These are phyloP conservation scores for Tapirus indicus DNA, from an alignment of 2,797 vertebrate species.

Conservation along the genomic window DNA sequence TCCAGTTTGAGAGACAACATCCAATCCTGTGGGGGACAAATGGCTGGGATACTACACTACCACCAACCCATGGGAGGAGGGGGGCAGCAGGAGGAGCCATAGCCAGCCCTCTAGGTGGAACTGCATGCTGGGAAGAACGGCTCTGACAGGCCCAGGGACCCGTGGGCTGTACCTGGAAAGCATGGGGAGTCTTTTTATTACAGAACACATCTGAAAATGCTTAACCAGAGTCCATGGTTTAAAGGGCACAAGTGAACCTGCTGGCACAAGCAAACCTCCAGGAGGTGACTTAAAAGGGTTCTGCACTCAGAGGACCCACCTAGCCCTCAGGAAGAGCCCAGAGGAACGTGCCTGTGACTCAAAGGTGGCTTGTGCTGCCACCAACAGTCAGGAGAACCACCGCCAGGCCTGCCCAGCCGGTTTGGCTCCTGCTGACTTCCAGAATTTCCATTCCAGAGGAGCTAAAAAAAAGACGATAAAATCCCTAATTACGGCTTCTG, in stretches of 20 bases:
- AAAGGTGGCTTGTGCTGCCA: constrained; percentile 50
- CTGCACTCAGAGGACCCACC: not conserved
- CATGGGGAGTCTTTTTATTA: not conserved
- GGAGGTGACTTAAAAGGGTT: not conserved
- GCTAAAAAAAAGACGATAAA: not conserved
- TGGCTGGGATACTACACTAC: not conserved
- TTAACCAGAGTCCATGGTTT: not conserved
- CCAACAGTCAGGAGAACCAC: not conserved
- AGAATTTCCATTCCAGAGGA: constrained; percentile 46
- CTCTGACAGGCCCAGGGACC: not conserved
- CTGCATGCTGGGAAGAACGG: not conserved
- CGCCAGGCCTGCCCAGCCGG: not conserved
- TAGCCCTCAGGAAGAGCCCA: not conserved
- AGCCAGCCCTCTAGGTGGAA: not conserved
- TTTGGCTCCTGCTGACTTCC: constrained; percentile 9
- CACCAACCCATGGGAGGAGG: fast-evolving
- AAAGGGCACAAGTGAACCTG: not conserved
- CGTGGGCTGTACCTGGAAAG: not conserved
- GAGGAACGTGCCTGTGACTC: not conserved
- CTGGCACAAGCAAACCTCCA: not conserved
- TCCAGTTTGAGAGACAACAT: not conserved
- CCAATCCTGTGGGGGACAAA: not conserved
- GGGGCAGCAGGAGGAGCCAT: not conserved
- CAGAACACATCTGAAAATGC: not conserved
- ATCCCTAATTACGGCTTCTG: not conserved